phyloP scores from a whole-genome alignment of 1,140 invertebrate genomes.

The Leptinotarsa undecemlineata region DNA sequence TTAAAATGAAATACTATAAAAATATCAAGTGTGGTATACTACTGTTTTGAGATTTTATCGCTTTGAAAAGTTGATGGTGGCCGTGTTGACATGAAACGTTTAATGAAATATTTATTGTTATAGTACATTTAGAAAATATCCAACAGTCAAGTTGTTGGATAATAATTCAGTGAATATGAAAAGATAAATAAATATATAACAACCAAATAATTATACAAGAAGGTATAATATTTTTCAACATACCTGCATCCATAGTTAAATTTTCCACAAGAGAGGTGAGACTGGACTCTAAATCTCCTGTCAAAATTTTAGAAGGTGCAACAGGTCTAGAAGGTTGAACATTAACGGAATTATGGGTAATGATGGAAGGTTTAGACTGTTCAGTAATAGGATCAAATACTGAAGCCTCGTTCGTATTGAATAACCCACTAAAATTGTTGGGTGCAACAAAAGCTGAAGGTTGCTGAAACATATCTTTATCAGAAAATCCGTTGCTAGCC shows the following conservation, averaged over 20 bases:
- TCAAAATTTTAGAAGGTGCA: slow-evolving; percentile 73
- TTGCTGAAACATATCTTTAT: slow-evolving; percentile 31
- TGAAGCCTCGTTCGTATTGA: slow-evolving; percentile 51
- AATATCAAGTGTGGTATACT: too few relatives aligned
- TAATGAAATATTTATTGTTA: too few relatives aligned
- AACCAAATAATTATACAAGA: too few relatives aligned
- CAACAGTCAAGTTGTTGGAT: too few relatives aligned
- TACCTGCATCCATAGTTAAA: slow-evolving; percentile 83
- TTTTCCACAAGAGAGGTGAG: slow-evolving; percentile 89
- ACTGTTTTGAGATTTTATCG: too few relatives aligned
- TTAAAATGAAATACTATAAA: too few relatives aligned
- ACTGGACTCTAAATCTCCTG: slow-evolving; percentile 89
- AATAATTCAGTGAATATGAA: too few relatives aligned
- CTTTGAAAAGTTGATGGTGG: too few relatives aligned
- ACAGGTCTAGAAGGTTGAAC: slow-evolving; percentile 51
- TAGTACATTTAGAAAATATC: too few relatives aligned
- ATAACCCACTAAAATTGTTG: slow-evolving; percentile 52
- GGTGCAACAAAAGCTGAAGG: slow-evolving; percentile 32
- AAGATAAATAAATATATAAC: too few relatives aligned
- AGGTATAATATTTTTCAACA: too few relatives aligned
- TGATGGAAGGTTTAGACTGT: slow-evolving; percentile 58
- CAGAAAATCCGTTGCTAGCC: slow-evolving; percentile 37
- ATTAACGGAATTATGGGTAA: slow-evolving; percentile 60
- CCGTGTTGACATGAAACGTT: too few relatives aligned
- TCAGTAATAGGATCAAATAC: slow-evolving; percentile 70